A percentile compares a stretch with the other conserved stretches of the same genome.
Evolutionary conservation across 2,113 vertebrate genomes (phyloP).

Genomic region (Brienomyrus longianalis): DNA sequence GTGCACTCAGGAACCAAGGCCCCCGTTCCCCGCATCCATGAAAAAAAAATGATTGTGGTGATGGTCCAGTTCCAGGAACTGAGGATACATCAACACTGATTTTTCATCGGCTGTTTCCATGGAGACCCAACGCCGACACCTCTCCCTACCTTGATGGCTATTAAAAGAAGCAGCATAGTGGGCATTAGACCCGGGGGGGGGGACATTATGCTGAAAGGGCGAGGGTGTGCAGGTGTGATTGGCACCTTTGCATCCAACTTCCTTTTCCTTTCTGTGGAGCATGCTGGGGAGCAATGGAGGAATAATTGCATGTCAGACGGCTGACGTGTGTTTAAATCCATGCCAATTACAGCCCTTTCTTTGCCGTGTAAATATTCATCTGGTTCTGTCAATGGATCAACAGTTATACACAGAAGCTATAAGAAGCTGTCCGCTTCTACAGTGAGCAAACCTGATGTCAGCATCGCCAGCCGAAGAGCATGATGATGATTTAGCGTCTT

Average conservation of each 20-base stretch:
- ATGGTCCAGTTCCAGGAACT: not conserved
- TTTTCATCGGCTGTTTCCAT: not conserved
- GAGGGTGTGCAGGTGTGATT: not conserved
- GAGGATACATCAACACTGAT: not conserved
- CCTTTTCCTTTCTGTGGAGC: not conserved
- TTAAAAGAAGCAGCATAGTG: not conserved
- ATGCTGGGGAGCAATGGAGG: not conserved
- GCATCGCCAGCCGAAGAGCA: not conserved
- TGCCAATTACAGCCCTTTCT: not conserved
- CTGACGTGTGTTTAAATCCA: conserved; percentile 15
- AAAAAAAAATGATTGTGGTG: not conserved
- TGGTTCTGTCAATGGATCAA: not conserved
- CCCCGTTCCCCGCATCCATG: not conserved
- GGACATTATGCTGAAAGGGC: not conserved
- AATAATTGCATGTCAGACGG: not conserved
- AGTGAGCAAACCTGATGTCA: not conserved
- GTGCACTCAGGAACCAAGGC: not conserved
- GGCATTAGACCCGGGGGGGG: not conserved
- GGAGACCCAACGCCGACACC: not conserved
- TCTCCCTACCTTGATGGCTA: not conserved
- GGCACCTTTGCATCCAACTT: not conserved
- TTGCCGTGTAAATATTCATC: not conserved
- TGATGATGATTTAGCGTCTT: not conserved
- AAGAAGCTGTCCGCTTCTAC: not conserved
- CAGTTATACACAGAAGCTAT: not conserved